phyloP scores from a whole-genome alignment of 2,797 vertebrate species.

The Enteromius anoplus region DNA sequence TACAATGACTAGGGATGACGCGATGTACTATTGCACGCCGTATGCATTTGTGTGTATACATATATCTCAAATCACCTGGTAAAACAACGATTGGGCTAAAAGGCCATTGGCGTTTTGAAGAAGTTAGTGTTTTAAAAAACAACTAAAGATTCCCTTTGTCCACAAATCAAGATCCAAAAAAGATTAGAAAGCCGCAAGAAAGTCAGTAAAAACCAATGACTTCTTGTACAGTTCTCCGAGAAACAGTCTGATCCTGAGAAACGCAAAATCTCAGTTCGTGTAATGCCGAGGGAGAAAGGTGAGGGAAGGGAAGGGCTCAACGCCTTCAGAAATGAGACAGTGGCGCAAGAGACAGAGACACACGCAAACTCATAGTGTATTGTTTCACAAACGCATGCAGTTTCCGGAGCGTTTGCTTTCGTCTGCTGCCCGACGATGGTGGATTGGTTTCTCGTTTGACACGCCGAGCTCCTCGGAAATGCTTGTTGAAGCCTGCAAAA shows the following conservation, averaged over 20 bases:
- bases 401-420: slow-evolving; percentile 6
- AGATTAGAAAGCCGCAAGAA: slow-evolving; percentile 47
- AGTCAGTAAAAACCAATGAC: slow-evolving; percentile 33
- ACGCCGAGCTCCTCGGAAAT: slow-evolving; percentile 70
- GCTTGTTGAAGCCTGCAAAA: slow-evolving; percentile 39
- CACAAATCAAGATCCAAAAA: slow-evolving; percentile 39
- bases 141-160: slow-evolving; percentile 43
- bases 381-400: slow-evolving; percentile 26
- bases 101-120: slow-evolving; percentile 31
- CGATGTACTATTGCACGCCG: slow-evolving; percentile 19
- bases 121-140: slow-evolving; percentile 36
- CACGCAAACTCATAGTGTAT: slow-evolving; percentile 20
- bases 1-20: slow-evolving; percentile 5
- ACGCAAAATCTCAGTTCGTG: slow-evolving; percentile 39
- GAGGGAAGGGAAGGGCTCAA: slow-evolving; percentile 1
- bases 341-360: slow-evolving; percentile 12
- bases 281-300: slow-evolving; percentile 7
- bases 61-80: slow-evolving; percentile 36
- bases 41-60: background rate
- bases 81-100: slow-evolving; percentile 43
- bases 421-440: slow-evolving; percentile 2
- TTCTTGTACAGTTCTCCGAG: slow-evolving; percentile 32
- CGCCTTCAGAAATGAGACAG: slow-evolving; percentile 31
- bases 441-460: slow-evolving; percentile 67
- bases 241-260: slow-evolving; percentile 51